These are phyloP conservation scores for Lepidochitona cinerea DNA, from an alignment of 2,888 invertebrate species.

Conservation along the genomic window DNA sequence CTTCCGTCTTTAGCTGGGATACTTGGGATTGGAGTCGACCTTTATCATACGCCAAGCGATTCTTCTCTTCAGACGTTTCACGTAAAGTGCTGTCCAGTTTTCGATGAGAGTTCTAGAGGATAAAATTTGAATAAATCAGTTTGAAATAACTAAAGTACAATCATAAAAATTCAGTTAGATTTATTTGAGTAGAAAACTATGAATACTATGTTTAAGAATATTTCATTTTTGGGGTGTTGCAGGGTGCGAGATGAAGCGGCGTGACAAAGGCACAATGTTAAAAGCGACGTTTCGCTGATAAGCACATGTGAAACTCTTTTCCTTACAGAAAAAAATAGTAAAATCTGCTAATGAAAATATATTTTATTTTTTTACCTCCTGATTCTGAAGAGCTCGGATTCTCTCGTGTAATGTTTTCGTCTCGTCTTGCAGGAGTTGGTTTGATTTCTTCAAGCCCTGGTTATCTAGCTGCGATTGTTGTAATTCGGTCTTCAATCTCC, in stretches of 20 bases:
- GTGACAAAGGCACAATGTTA: no score
- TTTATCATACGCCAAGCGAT: constrained; percentile 66
- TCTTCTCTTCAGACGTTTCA: constrained; percentile 67
- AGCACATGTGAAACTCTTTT: no score
- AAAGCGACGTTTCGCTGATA: no score
- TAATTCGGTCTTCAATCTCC: constrained; percentile 53
- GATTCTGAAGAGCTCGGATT: constrained; percentile 30
- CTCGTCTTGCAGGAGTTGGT: constrained; percentile 56
- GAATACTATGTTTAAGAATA: no score
- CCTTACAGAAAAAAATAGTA: no score
- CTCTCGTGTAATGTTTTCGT: constrained; percentile 58
- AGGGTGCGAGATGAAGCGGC: no score
- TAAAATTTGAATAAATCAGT: no score
- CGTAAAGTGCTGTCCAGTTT: constrained; percentile 59
- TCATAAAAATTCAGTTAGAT: no score
- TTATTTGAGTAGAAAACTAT: no score
- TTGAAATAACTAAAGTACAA: no score
- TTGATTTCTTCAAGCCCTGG: constrained; percentile 43
- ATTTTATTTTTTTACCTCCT: constrained; percentile 37
- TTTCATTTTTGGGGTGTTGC: no score
- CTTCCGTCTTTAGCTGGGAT: constrained; percentile 83
- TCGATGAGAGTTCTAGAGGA: constrained; percentile 43
- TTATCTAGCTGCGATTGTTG: constrained; percentile 53
- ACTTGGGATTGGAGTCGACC: constrained; percentile 77
- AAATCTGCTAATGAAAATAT: no score